Conservation (phyloP, 2,113 vertebrate genomes). For the Athene cunicularia region DNA sequence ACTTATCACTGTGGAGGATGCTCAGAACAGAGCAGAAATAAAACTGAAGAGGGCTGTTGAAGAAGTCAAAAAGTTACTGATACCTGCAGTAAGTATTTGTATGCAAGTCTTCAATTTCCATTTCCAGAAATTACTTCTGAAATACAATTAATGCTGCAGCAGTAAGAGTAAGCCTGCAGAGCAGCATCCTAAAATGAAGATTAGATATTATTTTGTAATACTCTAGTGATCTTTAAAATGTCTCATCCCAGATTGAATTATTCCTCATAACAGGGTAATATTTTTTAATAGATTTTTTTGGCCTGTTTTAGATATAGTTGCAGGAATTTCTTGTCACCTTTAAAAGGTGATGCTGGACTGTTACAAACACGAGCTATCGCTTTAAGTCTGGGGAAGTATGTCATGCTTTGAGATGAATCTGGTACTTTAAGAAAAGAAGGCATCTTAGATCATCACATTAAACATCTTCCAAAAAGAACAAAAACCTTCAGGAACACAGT, state of each 20-base stretch:
- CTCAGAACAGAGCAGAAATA: constrained; percentile 95
- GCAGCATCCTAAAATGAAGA: background rate
- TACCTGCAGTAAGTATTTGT: constrained; percentile 90
- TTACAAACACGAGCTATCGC: background rate
- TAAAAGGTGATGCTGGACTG: background rate
- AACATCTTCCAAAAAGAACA: background rate
- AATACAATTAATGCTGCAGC: background rate
- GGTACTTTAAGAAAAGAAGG: background rate
- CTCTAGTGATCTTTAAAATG: background rate
- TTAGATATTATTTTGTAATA: background rate
- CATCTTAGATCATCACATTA: background rate
- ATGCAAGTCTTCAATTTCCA: background rate
- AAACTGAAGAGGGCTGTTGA: constrained; percentile 93
- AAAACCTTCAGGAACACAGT: background rate
- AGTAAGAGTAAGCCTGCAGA: background rate
- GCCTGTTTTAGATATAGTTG: background rate
- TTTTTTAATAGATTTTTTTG: background rate
- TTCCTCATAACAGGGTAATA: background rate
- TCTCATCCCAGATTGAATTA: background rate
- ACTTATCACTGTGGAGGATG: constrained; percentile 96
- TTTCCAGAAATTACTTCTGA: background rate
- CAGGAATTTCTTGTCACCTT: background rate
- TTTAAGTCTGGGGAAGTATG: background rate
- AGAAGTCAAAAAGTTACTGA: constrained; percentile 93
- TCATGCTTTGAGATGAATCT: background rate